Percentiles rank a stretch among this genome's conserved stretches.
phyloP scores from a whole-genome alignment of 1,140 invertebrate species.

The Drosophila athabasca region DNA sequence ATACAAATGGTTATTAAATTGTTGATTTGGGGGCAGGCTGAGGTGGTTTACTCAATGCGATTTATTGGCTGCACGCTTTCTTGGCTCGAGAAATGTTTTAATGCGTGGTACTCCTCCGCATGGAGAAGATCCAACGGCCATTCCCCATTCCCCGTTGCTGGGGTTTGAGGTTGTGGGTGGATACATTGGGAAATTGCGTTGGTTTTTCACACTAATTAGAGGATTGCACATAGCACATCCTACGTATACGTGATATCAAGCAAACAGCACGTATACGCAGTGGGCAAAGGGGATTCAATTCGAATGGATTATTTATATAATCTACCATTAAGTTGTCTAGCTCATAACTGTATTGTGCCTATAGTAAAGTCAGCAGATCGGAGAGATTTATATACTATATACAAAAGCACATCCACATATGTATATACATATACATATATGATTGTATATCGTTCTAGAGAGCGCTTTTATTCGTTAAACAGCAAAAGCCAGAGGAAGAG shows the following conservation, averaged over 20 bases:
- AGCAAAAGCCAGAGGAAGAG: background rate
- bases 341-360: conserved; percentile 33
- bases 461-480: background rate
- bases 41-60: conserved; percentile 30
- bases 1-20: conserved; percentile 43
- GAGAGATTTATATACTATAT: conserved; percentile 11
- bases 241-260: conserved; percentile 20
- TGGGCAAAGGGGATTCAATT: conserved; percentile 14
- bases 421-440: background rate
- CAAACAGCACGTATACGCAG: conserved; percentile 30
- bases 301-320: conserved; percentile 16
- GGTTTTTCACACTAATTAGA: conserved; percentile 9
- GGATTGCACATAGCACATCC: conserved; percentile 6
- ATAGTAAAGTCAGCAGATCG: background rate
- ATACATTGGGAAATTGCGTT: background rate
- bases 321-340: conserved; percentile 23
- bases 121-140: conserved; percentile 1
- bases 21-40: background rate
- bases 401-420: conserved; percentile 6
- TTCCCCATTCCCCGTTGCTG: conserved; percentile 1
- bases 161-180: conserved; percentile 11
- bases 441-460: background rate
- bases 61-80: conserved; percentile 66
- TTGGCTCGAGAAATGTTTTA: background rate
- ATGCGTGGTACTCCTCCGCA: background rate